Base-by-base conservation (phyloP, 2,888 invertebrate species). In the Acanthoscelides obtectus region DNA sequence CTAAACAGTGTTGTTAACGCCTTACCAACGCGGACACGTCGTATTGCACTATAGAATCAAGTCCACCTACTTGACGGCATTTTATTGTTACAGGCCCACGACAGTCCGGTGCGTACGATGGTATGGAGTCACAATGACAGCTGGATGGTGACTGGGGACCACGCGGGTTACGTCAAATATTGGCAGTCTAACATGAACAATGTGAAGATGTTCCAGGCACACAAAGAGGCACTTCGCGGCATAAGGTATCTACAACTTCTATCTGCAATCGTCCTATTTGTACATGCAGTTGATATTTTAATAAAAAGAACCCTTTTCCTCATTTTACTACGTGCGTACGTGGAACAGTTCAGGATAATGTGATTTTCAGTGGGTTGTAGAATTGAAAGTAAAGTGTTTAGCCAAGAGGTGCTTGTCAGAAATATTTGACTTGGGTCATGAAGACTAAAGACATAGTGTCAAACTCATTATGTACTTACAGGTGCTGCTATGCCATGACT, bases 131-230 rank as follows among this genome's bases (percentile, higher is more conserved):
- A 98, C 87, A 98, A 97, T 82, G 99, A 99, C 87, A 94, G 95
- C 80, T 99, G 99, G 99, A 98, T 99, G 97, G 95, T 99, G 74
- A 99, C 99, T 0, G 99, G 97, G 22, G 99, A 99, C 87, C 98
- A 99, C 85, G 94, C 94, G 70, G 99, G 99, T 74, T 99, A 96
- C 86, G 97, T 99, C 77, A 99, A 99, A 84, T 99, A 99, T 88
- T 99, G 99, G 99, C 99, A 99, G 89, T 97, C 98, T 80, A 99
- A 99, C 87, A 99, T 99, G 99, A 99, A 99, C 89, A 99, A 99
- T 88, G 99, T 99, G 72, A 99, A 99, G 90, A 99, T 99, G 98
- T 99, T 97, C 89, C 99, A 99, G 88, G 99, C 99, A 72, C 99
- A 99, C 87, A 99, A 99, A 91, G 99, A 99, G 90, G 96, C 99